Evolutionary conservation across 2,113 vertebrate genomes (phyloP), one percentile per base, ranked within the genome.

Genomic region (Parotia lawesii): DNA sequence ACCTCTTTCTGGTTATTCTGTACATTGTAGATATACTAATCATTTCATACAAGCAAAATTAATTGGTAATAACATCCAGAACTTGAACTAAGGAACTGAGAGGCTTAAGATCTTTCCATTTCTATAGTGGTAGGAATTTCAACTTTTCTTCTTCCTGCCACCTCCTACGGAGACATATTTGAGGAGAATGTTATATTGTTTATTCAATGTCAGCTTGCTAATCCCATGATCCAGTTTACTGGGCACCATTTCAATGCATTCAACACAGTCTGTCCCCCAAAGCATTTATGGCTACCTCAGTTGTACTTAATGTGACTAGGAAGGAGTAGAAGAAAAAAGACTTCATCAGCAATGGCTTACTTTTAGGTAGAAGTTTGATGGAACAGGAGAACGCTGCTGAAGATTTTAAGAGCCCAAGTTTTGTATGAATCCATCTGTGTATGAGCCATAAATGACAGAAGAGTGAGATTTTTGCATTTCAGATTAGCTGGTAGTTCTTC

Each of bases 21-120:
- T 28, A 51, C 0, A 0, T 9, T 38, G 18, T 54, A 54, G 27
- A 37, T 50, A 53, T 2, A 4, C 16, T 69, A 15, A 47, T 51
- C 1, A 5, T 45, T 38, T 50, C 29, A 69, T 6, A 22, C 40
- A 83, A 38, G 11, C 8, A 35, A 90, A 72, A 57, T 7, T 50
- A 29, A 7, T 44, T 31, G 18, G 3, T 40, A 45, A 29, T 18
- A 31, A 82, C 45, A 42, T 62, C 29, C 29, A 70, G 45, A 84
- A 64, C 4, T 35, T 75, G 31, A 86, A 72, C 11, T 31, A 45
- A 69, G 20, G 6, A 5, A 2, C 42, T 51, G 4, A 23, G 24
- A 80, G 10, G 25, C 24, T 73, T 47, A 73, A 50, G 35, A 17
- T 48, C 8, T 42, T 47, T 73, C 7, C 2, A 17, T 33, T 82